phyloP scores from a whole-genome alignment of 1,140 invertebrate species.

The Geopemphigus sp. region DNA sequence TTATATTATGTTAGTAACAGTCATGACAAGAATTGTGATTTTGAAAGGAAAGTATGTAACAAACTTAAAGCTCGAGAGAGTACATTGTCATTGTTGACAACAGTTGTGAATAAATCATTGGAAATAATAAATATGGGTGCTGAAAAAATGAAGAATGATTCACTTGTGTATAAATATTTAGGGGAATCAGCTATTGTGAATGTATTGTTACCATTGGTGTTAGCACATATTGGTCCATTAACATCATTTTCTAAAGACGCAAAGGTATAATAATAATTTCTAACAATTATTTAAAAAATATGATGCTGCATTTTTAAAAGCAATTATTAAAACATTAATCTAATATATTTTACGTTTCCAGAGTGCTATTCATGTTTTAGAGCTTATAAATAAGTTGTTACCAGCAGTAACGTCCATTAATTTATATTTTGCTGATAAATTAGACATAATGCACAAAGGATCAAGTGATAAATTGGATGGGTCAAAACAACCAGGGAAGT shows the following conservation, averaged over 20 bases:
- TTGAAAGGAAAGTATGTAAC: conserved; percentile 54
- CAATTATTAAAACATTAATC: background rate
- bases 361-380: conserved; percentile 88
- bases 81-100: conserved; percentile 68
- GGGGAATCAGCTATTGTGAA: conserved; percentile 66
- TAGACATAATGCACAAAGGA: conserved; percentile 51
- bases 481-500: conserved; percentile 7
- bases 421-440: conserved; percentile 58
- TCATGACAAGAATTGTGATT: conserved; percentile 41
- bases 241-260: conserved; percentile 70
- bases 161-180: conserved; percentile 53
- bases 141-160: conserved; percentile 60
- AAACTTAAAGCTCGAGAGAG: conserved; percentile 72
- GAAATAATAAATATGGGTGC: conserved; percentile 71
- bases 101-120: conserved; percentile 70
- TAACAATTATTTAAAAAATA: background rate
- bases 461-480: conserved; percentile 17
- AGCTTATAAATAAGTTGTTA: conserved; percentile 83
- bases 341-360: conserved; percentile 54
- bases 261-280: conserved; percentile 61
- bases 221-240: conserved; percentile 77
- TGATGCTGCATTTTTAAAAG: background rate
- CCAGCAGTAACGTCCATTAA: conserved; percentile 87
- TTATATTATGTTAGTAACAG: conserved; percentile 59
- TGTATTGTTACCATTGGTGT: conserved; percentile 73